Percentiles rank a stretch among this genome's conserved stretches.
phyloP scores from a whole-genome alignment of 2,888 invertebrate genomes.

The Lucinisca nassula region DNA sequence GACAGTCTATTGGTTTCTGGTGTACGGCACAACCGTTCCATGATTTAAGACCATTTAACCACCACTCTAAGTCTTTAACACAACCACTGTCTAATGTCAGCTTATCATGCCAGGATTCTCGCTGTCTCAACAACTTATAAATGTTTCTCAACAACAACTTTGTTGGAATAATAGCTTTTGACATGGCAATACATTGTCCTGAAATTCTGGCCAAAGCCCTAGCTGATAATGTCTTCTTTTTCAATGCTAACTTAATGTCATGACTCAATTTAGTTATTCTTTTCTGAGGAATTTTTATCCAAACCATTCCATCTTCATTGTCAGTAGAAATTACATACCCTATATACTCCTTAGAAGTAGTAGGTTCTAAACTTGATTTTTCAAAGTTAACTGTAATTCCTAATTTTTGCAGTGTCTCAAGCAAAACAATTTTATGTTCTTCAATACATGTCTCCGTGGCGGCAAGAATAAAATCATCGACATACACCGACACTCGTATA shows the following conservation, averaged over 20 bases:
- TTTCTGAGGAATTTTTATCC: constrained; percentile 2
- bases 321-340: constrained; percentile 18
- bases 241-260: not conserved
- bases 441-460: not conserved
- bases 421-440: not conserved
- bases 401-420: not conserved
- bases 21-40: constrained; percentile 20
- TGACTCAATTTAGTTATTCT: constrained; percentile 8
- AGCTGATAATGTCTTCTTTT: not conserved
- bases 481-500: constrained; percentile 16
- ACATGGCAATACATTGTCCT: constrained; percentile 30
- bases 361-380: constrained; percentile 5
- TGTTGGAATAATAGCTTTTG: not conserved
- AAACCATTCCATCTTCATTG: not conserved
- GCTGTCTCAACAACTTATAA: constrained; percentile 3
- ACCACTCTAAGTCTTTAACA: constrained; percentile 14
- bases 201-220: constrained; percentile 13
- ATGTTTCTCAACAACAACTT: constrained; percentile 21
- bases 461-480: no score
- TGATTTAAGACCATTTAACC: not conserved
- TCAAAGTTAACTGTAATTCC: not conserved
- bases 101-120: constrained; percentile 13
- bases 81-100: not conserved
- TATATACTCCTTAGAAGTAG: not conserved
- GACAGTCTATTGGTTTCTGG: not conserved